phyloP scores from a whole-genome alignment of 2,888 invertebrate genomes.

The Mylabris sibirica region DNA sequence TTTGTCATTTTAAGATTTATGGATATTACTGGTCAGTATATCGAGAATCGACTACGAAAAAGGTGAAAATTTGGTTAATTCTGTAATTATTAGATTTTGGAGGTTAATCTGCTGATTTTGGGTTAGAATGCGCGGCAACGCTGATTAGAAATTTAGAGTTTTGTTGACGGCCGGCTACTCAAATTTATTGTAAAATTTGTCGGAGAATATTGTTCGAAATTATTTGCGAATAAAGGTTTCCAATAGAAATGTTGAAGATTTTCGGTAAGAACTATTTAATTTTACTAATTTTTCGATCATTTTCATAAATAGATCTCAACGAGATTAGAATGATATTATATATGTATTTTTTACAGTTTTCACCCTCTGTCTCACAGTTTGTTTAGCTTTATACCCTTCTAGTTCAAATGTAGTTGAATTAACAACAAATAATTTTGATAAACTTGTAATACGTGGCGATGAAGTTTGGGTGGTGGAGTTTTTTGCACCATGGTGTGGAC shows the following conservation, averaged over 20 bases:
- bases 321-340: conserved; percentile 23
- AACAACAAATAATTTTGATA: conserved; percentile 87
- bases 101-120: background rate
- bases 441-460: conserved; percentile 81
- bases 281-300: too few relatives aligned
- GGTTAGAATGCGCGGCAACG: background rate
- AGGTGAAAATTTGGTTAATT: too few relatives aligned
- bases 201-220: background rate
- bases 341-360: conserved; percentile 42
- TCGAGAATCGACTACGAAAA: too few relatives aligned
- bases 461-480: conserved; percentile 96
- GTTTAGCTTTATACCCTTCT: conserved; percentile 70
- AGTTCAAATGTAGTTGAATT: conserved; percentile 83
- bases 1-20: too few relatives aligned
- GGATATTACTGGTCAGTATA: too few relatives aligned
- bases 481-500: conserved; percentile 96
- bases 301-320: background rate
- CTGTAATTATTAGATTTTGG: too few relatives aligned
- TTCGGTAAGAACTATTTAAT: conserved; percentile 17
- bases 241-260: conserved; percentile 23
- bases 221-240: background rate
- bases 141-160: background rate
- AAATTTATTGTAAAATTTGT: background rate
- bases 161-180: conserved; percentile 1
- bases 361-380: conserved; percentile 50